Conservation (phyloP, 2,797 vertebrate genomes). For the Phalanger gymnotis region DNA sequence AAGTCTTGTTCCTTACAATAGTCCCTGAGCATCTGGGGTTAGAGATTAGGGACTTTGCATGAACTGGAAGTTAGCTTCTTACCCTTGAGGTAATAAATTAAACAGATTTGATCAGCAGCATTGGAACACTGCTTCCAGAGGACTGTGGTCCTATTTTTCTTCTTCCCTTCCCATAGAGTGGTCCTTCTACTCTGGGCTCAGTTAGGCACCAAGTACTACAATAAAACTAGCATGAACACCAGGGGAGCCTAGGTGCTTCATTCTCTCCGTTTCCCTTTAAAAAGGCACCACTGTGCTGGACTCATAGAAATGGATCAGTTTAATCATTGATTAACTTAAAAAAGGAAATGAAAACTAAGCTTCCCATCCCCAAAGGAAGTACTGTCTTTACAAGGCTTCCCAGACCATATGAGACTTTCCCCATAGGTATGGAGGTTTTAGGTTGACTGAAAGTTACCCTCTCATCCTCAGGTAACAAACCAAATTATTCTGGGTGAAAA, state of each 20-base stretch:
- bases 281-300: not conserved
- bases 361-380: not conserved
- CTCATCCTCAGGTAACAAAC: not conserved
- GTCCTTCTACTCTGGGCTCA: not conserved
- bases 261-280: not conserved
- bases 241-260: not conserved
- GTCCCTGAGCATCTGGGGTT: not conserved
- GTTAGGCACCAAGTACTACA: not conserved
- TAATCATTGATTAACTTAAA: not conserved
- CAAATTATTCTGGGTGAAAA: not conserved
- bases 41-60: not conserved
- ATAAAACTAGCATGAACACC: not conserved
- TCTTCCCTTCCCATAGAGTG: not conserved
- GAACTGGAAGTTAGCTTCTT: not conserved
- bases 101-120: not conserved
- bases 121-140: not conserved
- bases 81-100: not conserved
- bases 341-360: not conserved
- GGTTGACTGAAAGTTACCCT: not conserved
- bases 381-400: not conserved
- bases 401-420: not conserved
- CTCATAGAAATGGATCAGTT: not conserved
- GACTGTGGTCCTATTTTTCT: not conserved
- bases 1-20: not conserved
- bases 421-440: not conserved